phyloP scores from a whole-genome alignment of 2,113 vertebrate species.

The Corapipo altera region DNA sequence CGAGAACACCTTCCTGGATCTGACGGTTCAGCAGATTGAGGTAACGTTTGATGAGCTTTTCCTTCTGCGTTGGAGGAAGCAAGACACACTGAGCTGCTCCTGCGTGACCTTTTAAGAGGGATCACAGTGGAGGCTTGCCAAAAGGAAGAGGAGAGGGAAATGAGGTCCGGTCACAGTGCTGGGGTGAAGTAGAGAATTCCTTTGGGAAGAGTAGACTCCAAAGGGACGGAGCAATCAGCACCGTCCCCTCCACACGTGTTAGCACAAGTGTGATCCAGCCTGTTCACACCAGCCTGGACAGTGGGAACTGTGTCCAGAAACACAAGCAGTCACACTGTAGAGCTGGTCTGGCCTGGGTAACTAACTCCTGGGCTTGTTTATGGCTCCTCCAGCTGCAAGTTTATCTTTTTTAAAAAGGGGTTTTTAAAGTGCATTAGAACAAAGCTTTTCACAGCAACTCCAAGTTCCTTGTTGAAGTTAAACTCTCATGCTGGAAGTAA shows the following conservation, averaged over 20 bases:
- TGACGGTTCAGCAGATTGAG: constrained; percentile 97
- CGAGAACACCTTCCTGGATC: constrained; percentile 97
- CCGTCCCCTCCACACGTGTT: rapidly evolving
- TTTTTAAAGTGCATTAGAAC: neutral
- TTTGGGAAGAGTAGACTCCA: neutral
- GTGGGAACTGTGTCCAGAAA: neutral
- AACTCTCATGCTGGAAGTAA: neutral
- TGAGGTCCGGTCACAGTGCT: neutral
- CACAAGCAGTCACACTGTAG: neutral
- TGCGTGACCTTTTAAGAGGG: neutral
- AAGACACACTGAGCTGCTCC: neutral
- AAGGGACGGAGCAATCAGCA: rapidly evolving
- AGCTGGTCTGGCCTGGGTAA: neutral
- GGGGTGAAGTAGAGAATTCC: neutral
- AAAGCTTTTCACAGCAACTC: constrained; percentile 10
- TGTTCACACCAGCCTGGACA: neutral
- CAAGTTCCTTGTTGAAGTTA: neutral
- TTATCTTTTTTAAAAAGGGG: neutral
- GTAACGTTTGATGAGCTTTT: constrained; percentile 51
- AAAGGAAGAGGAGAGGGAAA: neutral
- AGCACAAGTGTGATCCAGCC: neutral
- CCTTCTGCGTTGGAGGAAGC: neutral
- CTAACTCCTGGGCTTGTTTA: neutral
- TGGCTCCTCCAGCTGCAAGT: neutral
- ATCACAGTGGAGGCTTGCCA: neutral